Percentiles rank a stretch among this genome's conserved stretches.
Evolutionary conservation across 2,113 vertebrate genomes (phyloP).

Genomic region (Hyaena hyaena): DNA sequence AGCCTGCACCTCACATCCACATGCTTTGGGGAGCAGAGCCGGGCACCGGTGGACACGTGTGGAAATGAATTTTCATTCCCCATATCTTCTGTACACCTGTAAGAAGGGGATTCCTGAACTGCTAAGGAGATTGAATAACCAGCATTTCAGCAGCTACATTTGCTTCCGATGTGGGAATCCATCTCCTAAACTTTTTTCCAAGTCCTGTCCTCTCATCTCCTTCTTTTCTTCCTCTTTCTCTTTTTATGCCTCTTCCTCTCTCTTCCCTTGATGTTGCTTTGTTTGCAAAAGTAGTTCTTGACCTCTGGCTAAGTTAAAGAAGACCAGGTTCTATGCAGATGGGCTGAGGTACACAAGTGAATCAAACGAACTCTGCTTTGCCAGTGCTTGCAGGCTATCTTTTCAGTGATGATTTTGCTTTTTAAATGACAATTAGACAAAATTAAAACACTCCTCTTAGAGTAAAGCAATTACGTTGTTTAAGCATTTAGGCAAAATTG

Average conservation of each 20-base stretch:
- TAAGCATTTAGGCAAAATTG: slow-evolving; percentile 32
- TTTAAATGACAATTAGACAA: slow-evolving; percentile 12
- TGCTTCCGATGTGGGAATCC: fast-evolving
- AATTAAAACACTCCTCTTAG: slow-evolving; percentile 29
- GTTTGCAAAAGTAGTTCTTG: slow-evolving; percentile 42
- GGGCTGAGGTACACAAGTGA: neutral
- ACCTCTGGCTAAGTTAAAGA: neutral
- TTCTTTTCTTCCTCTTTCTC: neutral
- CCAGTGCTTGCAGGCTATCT: neutral
- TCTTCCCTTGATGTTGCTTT: neutral
- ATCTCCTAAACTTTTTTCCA: neutral
- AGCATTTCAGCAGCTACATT: slow-evolving; percentile 39
- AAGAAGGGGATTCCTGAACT: slow-evolving; percentile 55
- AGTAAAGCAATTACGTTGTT: neutral
- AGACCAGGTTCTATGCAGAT: neutral
- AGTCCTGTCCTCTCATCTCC: neutral
- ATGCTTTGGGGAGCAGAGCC: neutral
- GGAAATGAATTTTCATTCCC: slow-evolving; percentile 23
- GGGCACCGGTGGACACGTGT: slow-evolving; percentile 35
- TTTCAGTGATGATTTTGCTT: slow-evolving; percentile 17
- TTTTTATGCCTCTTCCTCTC: too few relatives aligned
- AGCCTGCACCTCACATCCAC: slow-evolving; percentile 68
- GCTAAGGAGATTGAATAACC: neutral
- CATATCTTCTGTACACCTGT: neutral
- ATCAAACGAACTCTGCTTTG: slow-evolving; percentile 33